A percentile compares a stretch with the other conserved stretches of the same genome.
Evolutionary conservation across 1,140 invertebrate species (phyloP).

Genomic region (Chlorops oryzae): DNA sequence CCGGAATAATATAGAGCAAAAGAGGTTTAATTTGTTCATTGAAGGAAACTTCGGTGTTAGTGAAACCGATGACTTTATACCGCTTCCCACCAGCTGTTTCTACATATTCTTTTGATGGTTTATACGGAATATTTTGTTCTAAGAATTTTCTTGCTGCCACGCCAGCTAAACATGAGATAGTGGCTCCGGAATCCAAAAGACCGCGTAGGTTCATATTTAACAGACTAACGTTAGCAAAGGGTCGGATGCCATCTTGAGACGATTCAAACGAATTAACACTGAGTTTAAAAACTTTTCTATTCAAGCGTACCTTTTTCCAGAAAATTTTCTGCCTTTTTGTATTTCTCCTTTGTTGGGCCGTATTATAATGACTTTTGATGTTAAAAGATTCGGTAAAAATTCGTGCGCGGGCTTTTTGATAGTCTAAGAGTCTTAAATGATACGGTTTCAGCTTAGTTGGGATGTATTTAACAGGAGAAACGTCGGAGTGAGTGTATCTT

Average conservation of each 20-base stretch:
- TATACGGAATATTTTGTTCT: not conserved
- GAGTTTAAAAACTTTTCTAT: not conserved
- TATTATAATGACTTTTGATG: not conserved
- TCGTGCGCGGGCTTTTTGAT: not conserved
- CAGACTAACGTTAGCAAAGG: constrained; percentile 4
- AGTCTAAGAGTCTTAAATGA: constrained; percentile 3
- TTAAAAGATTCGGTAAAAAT: not conserved
- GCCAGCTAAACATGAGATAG: constrained; percentile 11
- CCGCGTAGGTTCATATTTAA: not conserved
- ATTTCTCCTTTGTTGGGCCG: constrained; percentile 1
- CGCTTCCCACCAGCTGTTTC: constrained; percentile 9
- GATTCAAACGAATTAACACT: no score
- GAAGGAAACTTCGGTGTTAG: constrained; percentile 1
- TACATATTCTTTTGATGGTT: constrained; percentile 1
- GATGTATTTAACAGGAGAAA: no score
- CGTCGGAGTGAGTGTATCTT: no score
- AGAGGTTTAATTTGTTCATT: constrained; percentile 3
- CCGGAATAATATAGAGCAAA: constrained; percentile 10
- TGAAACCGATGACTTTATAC: not conserved
- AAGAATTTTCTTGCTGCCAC: not conserved
- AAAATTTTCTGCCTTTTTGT: constrained; percentile 6
- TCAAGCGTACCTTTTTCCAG: not conserved
- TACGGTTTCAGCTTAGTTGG: no score
- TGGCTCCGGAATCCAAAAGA: constrained; percentile 12
- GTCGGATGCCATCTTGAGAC: constrained; percentile 17